These are phyloP conservation scores for Drosophila bipectinata DNA, from an alignment of 1,140 invertebrate genomes.

Conservation along the genomic window DNA sequence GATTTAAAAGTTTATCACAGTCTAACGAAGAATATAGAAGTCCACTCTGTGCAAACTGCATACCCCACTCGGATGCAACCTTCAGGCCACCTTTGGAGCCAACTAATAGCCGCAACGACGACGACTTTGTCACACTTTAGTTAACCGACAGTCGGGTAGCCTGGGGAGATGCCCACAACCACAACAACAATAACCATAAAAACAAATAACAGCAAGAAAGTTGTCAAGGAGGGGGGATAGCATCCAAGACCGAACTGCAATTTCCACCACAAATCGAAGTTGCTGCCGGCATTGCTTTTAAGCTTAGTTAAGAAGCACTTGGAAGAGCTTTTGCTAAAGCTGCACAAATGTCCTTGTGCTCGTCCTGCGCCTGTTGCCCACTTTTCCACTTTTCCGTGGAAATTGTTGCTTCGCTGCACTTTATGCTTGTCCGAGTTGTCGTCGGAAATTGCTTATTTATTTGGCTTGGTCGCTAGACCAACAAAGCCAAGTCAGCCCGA, in stretches of 20 bases:
- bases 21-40: background rate
- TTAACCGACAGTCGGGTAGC: slow-evolving; percentile 7
- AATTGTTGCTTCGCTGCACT: slow-evolving; percentile 71
- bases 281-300: slow-evolving; percentile 65
- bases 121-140: slow-evolving; percentile 58
- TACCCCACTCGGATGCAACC: background rate
- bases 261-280: slow-evolving; percentile 66
- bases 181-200: slow-evolving; percentile 27
- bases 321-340: slow-evolving; percentile 64
- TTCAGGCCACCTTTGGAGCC: slow-evolving; percentile 45
- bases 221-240: slow-evolving; percentile 28
- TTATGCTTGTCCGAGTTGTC: slow-evolving; percentile 47
- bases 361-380: background rate
- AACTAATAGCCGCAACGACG: slow-evolving; percentile 57
- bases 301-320: slow-evolving; percentile 78
- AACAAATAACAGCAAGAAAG: slow-evolving; percentile 41
- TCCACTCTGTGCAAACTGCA: background rate
- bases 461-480: slow-evolving; percentile 44
- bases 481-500: slow-evolving; percentile 2
- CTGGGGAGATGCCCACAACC: slow-evolving; percentile 3
- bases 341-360: slow-evolving; percentile 50
- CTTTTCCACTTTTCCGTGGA: slow-evolving; percentile 4
- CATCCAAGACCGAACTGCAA: slow-evolving; percentile 34
- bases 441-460: slow-evolving; percentile 72
- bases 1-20: background rate